Percentiles rank a stretch among this genome's conserved stretches.
Conservation (phyloP, 2,888 invertebrate genomes). For the Heliothis peltigera region DNA sequence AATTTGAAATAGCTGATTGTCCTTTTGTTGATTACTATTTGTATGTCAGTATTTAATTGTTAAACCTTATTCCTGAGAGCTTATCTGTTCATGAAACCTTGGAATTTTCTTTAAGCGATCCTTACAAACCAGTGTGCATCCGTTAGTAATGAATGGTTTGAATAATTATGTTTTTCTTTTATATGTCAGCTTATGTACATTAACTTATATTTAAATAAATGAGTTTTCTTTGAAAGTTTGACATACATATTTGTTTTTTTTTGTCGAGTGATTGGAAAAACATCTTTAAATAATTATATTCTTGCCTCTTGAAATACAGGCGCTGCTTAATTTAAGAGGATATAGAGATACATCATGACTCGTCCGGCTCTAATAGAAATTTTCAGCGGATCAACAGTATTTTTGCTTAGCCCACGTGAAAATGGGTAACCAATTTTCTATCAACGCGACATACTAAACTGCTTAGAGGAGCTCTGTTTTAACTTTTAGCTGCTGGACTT, state of each 20-base stretch:
- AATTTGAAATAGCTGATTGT: background rate
- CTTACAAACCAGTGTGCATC: slow-evolving; percentile 21
- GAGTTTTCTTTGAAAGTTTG: slow-evolving; percentile 41
- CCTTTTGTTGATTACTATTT: slow-evolving; percentile 4
- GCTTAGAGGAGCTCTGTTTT: no score
- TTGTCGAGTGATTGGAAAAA: no score
- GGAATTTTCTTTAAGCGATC: slow-evolving; percentile 17
- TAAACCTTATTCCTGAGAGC: background rate
- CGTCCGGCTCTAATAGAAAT: no score
- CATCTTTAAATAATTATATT: no score
- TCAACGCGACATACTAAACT: no score
- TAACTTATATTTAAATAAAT: slow-evolving; percentile 48
- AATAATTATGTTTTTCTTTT: slow-evolving; percentile 44
- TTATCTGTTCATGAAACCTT: slow-evolving; percentile 4
- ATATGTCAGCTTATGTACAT: slow-evolving; percentile 33
- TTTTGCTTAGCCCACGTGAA: no score
- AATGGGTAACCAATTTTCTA: no score
- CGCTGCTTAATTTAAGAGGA: no score
- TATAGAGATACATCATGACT: no score
- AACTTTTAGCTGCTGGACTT: no score
- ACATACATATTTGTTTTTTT: slow-evolving; percentile 7
- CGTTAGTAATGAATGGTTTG: slow-evolving; percentile 23
- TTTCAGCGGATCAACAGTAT: no score
- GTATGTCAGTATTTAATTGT: slow-evolving; percentile 9
- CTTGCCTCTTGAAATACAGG: no score